phyloP scores from a whole-genome alignment of 2,797 vertebrate species.

The Petrocephalus schoutedeni region DNA sequence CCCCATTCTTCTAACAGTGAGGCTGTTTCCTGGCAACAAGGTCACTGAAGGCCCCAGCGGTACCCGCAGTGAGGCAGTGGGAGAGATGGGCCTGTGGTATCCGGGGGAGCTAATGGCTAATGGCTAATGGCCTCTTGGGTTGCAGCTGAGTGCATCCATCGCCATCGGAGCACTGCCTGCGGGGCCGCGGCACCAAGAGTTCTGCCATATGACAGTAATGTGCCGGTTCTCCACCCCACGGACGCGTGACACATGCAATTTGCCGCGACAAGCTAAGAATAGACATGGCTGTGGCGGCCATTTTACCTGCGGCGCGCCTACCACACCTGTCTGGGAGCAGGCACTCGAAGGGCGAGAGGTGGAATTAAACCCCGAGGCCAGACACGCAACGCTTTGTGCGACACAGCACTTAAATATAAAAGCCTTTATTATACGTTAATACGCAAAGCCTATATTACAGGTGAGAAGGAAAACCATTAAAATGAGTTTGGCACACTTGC shows the following conservation, averaged over 20 bases:
- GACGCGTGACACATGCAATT: background rate
- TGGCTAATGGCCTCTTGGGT: background rate
- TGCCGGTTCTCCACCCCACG: background rate
- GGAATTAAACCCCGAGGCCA: background rate
- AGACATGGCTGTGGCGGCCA: background rate
- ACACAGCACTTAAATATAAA: background rate
- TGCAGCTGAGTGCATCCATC: background rate
- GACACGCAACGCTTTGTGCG: background rate
- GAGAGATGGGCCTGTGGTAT: background rate
- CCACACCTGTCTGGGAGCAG: constrained; percentile 2
- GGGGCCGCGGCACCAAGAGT: background rate
- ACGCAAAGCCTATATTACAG: background rate
- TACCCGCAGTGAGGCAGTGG: background rate
- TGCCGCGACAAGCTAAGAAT: background rate
- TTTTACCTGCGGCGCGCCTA: background rate
- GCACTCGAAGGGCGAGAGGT: background rate
- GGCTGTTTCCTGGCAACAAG: constrained; percentile 18
- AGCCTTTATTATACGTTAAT: background rate
- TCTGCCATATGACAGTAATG: background rate
- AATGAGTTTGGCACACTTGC: background rate
- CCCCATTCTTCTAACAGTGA: background rate
- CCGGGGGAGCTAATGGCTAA: background rate
- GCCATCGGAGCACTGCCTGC: background rate
- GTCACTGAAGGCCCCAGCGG: constrained; percentile 1
- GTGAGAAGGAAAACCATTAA: background rate